Conservation (phyloP, 2,888 invertebrate genomes). For the Caradrina kadenii region DNA sequence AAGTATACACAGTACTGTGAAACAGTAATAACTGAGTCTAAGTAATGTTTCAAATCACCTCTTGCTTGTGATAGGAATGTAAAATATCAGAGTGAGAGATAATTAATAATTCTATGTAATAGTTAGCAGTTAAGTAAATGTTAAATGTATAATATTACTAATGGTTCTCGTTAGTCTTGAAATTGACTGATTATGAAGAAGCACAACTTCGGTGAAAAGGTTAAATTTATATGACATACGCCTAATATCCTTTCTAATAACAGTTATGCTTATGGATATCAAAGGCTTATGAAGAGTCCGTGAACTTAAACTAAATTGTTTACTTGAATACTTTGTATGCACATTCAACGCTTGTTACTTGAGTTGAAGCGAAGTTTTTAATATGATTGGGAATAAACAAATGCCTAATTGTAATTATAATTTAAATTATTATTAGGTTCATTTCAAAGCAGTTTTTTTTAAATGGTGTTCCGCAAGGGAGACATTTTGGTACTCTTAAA, state of each 20-base stretch:
- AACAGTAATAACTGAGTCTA: slow-evolving; percentile 63
- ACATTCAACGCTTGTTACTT: background rate
- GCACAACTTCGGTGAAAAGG: slow-evolving; percentile 33
- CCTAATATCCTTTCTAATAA: background rate
- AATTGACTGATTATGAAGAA: slow-evolving; percentile 70
- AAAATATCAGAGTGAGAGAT: slow-evolving; percentile 51
- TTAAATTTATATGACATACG: background rate
- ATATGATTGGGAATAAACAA: background rate
- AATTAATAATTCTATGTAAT: slow-evolving; percentile 54
- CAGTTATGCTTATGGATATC: background rate
- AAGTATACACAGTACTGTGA: slow-evolving; percentile 58
- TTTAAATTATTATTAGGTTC: background rate
- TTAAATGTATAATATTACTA: slow-evolving; percentile 50
- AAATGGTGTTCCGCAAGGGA: background rate
- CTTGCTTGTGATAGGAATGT: slow-evolving; percentile 66
- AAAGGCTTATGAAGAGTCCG: background rate
- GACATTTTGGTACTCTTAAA: background rate
- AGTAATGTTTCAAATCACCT: slow-evolving; percentile 56
- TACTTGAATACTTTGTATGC: background rate
- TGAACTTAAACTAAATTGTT: background rate
- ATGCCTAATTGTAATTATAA: background rate
- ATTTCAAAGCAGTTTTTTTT: background rate
- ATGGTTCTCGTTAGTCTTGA: slow-evolving; percentile 65
- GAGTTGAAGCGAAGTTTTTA: background rate
- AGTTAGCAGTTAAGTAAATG: slow-evolving; percentile 53